Evolutionary conservation across 2,113 vertebrate genomes (phyloP), one percentile per base, ranked within the genome.

Genomic region (Hassar affinis): DNA sequence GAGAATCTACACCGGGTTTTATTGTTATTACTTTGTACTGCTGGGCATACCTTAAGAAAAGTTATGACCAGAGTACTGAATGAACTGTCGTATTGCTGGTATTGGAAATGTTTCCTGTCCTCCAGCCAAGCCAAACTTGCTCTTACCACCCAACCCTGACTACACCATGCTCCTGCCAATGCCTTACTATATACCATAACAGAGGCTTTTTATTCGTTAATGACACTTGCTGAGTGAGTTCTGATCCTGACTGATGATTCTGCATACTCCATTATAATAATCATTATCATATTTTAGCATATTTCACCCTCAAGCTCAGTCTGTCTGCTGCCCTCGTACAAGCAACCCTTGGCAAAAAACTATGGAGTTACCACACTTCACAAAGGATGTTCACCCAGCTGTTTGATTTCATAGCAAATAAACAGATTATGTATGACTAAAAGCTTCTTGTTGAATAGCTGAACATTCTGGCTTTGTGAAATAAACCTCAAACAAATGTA

Each of bases 1-100:
- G 72, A 72, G 77, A 81, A 69, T 78, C 79, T 30, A 76, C 38
- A 33, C 52, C 51, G 49, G 14, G 10, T 79, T 74, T 27, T 72
- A 72, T 72, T 27, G 47, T 51, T 49, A 30, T 74, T 74, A 7
- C 69, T 74, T 74, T n/a, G 7, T 15, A n/a, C 14, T 74, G n/a
- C 45, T 75, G 72, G 18, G 51, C n/a, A 30, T 42, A 42, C 38
- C 38, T 42, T 42, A 42, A 42, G 38, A 42, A 42, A 42, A 42
- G 6, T 42, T 42, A 42, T 56, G 22, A 25, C 3, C 51, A 12
- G 75, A 11, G 33, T 14, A 56, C 51, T 77, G 30, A 35, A 77
- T 22, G 51, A 56, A 56, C 51, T 33, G 18, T 51, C 45, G 35
- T 33, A 22, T 6, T 76, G 75, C 75, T 56, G 22, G 51, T 35